Evolutionary conservation across 2,113 vertebrate species (phyloP), one percentile per base, ranked within the genome.

Genomic region (Vimba vimba): DNA sequence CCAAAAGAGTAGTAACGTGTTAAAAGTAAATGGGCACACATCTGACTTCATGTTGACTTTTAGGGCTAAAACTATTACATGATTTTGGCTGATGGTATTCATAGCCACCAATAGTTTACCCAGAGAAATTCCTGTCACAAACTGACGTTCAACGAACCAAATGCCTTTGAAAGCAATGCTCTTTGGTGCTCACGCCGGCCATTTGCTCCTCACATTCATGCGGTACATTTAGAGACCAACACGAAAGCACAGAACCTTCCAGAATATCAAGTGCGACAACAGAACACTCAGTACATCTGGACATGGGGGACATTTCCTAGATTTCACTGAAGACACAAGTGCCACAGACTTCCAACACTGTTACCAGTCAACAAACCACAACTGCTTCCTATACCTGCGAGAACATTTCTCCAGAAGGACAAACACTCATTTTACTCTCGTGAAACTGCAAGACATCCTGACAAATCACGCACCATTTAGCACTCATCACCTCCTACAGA

Each of bases 161-260:
- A 45, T 2, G 6, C 30, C 9, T 50, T 50, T 79, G 21, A 62
- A n/a, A n/a, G 36, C 33, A 17, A 27, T 25, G 21, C 3, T 83
- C 30, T 13, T 36, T 43, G 75, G 78, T 64, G 66, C 77, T 73
- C 25, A 36, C 79, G 71, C 43, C 23, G 39, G 73, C 79, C 73
- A 82, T 86, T 88, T 89, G 89, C 90, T 89, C 86, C 85, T 89
- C 66, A 30, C 83, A 90, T 77, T 78, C 52, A 81, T 82, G 62
- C 52, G 64, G 68, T 85, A 86, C 85, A 77, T 90, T 82, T 74
- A 68, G 12, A 47, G 47, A 23, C 12, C 33, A 25, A 73, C 15
- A 50, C 17, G 1, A 55, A 64, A 52, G 23, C 27, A 80, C 84
- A 73, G 76, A 85, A 68, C 62, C 60, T 85, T 83, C 78, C 83